These are phyloP conservation scores for Charadrius vociferus DNA, from an alignment of 2,113 vertebrate species.

Conservation along the genomic window DNA sequence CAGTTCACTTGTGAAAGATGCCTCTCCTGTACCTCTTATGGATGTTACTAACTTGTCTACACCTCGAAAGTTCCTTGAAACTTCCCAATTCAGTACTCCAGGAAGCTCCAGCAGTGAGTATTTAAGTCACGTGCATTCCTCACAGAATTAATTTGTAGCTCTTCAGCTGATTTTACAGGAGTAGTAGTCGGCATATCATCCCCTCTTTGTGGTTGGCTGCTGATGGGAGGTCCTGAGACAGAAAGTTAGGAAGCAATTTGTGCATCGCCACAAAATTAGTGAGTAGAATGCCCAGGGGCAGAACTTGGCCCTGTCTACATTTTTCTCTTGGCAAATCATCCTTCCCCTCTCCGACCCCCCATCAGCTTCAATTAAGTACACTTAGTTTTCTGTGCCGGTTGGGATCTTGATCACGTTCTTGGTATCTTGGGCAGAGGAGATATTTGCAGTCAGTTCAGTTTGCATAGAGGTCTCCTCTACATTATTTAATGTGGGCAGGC, in stretches of 20 bases:
- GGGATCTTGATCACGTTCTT: neutral
- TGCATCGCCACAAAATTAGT: neutral
- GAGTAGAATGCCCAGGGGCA: neutral
- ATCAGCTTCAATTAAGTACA: neutral
- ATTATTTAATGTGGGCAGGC: neutral
- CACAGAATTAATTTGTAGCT: neutral
- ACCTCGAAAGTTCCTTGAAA: slow-evolving; percentile 89
- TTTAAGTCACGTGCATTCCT: neutral
- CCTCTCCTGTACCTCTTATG: slow-evolving; percentile 80
- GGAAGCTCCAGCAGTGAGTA: slow-evolving; percentile 81
- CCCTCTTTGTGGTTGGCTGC: neutral
- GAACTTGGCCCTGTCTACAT: neutral
- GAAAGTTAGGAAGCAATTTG: neutral
- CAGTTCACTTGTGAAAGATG: slow-evolving; percentile 86
- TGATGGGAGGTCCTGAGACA: neutral
- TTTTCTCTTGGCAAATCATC: neutral
- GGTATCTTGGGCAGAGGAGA: neutral
- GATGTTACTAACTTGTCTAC: slow-evolving; percentile 91
- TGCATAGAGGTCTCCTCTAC: neutral
- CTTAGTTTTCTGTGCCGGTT: neutral
- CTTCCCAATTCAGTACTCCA: slow-evolving; percentile 86
- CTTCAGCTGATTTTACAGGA: neutral
- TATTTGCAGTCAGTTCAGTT: neutral
- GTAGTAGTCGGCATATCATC: neutral
- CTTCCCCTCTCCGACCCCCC: neutral